Evolutionary conservation across 2,113 vertebrate genomes (phyloP), one percentile per base, ranked within the genome.

Genomic region (Lethenteron camtschaticum): DNA sequence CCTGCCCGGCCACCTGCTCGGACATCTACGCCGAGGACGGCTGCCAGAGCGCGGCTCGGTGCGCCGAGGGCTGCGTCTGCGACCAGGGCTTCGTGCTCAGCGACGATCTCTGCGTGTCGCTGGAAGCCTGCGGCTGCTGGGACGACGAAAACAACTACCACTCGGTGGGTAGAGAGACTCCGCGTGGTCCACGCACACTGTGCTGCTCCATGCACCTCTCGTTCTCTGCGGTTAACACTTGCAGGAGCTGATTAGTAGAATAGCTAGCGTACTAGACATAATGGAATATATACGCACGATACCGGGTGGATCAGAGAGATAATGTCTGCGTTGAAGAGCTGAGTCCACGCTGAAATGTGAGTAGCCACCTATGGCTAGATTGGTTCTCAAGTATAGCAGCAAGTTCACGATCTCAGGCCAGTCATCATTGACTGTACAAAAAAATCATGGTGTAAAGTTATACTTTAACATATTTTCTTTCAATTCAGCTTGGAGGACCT

Each of bases 41-140:
- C 76, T 87, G 86, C 72, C 76, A 77, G 57, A 75, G 79, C 1
- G 74, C 80, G 18, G 77, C 76, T 7, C 6, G 73, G 20, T 87
- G 87, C 2, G 75, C 81, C 9, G 84, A 86, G 72, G 87, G 86
- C 14, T 89, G 87, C 70, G 72, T 79, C 57, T 88, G 87, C 55
- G n/a, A 82, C 12, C 74, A 75, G 0, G 80, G 81, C 69, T 80
- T 78, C 1, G 80, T 87, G 72, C 80, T 87, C 68, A 87, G 78
- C 2, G 83, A 83, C 56, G 59, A 63, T 57, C 75, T 73, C 2
- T 89, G 87, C 68, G 80, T 87, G 13, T 56, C 73, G 3, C 74
- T 78, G 73, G 59, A 71, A 20, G 71, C 77, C 14, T 89, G 87
- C 9, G 79, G 83, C 72, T 91, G 87, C 70, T 69, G 77, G 70